Percentiles rank a stretch among this genome's conserved stretches.
Evolutionary conservation across 2,113 vertebrate species (phyloP).

Genomic region (Ceuthmochares aereus): DNA sequence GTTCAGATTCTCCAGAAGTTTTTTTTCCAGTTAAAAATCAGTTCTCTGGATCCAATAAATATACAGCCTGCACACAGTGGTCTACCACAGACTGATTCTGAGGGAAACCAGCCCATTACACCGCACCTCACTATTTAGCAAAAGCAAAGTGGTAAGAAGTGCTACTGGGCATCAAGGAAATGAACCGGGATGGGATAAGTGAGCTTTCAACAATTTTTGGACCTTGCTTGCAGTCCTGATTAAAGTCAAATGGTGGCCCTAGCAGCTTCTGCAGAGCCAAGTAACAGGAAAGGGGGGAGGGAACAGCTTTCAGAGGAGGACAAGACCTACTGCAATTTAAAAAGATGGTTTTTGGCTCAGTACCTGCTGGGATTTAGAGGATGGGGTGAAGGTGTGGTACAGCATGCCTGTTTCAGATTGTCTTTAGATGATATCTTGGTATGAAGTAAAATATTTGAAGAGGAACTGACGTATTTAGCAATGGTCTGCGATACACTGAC

Average conservation of each 20-base stretch:
- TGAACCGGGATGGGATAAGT: slow-evolving; percentile 34
- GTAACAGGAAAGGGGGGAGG: not conserved
- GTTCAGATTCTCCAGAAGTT: not conserved
- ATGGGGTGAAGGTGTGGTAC: not conserved
- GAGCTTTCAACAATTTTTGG: slow-evolving; percentile 36
- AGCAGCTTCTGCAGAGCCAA: not conserved
- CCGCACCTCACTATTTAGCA: not conserved
- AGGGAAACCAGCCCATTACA: not conserved
- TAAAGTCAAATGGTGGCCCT: slow-evolving; percentile 22
- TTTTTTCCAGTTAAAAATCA: not conserved
- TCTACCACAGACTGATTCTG: slow-evolving; percentile 8
- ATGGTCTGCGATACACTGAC: not conserved
- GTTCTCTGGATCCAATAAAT: not conserved
- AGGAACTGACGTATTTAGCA: not conserved
- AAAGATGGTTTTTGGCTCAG: slow-evolving; percentile 2
- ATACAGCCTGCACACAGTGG: not conserved
- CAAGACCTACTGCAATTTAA: not conserved
- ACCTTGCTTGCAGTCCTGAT: slow-evolving; percentile 21
- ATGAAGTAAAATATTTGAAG: not conserved
- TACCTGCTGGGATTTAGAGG: slow-evolving; percentile 4
- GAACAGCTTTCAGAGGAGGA: not conserved
- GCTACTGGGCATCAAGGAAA: slow-evolving; percentile 30
- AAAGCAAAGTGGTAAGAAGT: not conserved
- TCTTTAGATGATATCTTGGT: not conserved
- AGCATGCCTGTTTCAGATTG: slow-evolving; percentile 14